Base-by-base conservation (phyloP, 2,888 invertebrate species). In the Aethes cnicana region DNA sequence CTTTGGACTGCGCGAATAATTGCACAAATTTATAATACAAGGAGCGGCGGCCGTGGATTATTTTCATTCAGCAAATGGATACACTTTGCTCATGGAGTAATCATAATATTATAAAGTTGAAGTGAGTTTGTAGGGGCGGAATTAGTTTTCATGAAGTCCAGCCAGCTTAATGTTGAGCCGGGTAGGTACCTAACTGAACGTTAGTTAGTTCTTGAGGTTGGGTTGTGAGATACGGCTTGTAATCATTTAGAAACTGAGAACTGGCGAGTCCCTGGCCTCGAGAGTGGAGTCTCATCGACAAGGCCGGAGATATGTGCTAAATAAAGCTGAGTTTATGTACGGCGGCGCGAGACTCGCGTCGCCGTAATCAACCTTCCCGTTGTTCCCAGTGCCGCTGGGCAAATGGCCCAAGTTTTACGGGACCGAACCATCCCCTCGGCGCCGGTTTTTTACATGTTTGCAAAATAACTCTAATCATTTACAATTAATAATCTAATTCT, bases 11-110 rank as follows among this genome's bases (percentile, higher is more conserved):
- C 68, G 72, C 72, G 75, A 84, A 77, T 84, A 83, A 85, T 84
- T 79, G 79, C 74, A 68, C 66, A 72, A 81, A 85, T 85, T 85
- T 82, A 84, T 82, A 81, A 81, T 72, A 69, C 72, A 64, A 67
- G 69, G 73, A 73, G 61, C 61, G 66, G 64, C 59, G 42, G 61
- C 44, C 57, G 59, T 56, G 55, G 63, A 63, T 70, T 72, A 68
- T 72, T 73, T 71, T 70, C 69, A 69, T 73, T 66, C 64, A 58
- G 68, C 47, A 67, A 69, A 73, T 73, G 72, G 64, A 75, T 70
- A 70, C 66, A 69, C 72, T 75, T 74, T 68, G 71, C 78, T 72
- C 70, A 69, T 59, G 64, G 56, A 62, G 57, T 58, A 59, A 63
- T 59, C 58, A 59, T 61, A n/a, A n/a, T n/a, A n/a, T n/a, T 64